A percentile compares a stretch with the other conserved stretches of the same genome.
Conservation (phyloP, 2,113 vertebrate genomes). For the Rhinoptilus africanus region DNA sequence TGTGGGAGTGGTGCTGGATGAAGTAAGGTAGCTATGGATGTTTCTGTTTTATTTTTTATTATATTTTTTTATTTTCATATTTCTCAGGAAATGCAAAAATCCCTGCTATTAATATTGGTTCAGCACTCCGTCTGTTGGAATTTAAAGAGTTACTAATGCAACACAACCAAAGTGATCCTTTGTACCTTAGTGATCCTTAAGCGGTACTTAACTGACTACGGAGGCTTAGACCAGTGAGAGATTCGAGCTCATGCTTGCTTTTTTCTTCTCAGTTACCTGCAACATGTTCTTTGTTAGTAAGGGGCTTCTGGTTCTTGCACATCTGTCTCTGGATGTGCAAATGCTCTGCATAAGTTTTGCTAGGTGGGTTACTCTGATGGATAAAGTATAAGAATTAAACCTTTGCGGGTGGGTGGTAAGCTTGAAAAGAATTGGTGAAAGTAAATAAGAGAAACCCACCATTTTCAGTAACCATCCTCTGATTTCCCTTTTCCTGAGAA, state of each 20-base stretch:
- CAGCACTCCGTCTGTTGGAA: background rate
- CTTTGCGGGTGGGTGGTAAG: background rate
- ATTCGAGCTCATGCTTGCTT: background rate
- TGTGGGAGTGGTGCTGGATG: background rate
- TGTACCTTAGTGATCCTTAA: too few species aligned
- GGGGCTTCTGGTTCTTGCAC: background rate
- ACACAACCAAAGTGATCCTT: background rate
- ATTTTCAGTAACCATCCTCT: background rate
- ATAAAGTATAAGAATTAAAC: background rate
- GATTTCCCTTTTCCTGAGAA: background rate
- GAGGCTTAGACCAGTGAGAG: background rate
- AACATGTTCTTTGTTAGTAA: background rate
- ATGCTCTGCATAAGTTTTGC: background rate
- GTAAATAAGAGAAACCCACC: background rate
- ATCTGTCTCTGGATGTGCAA: background rate
- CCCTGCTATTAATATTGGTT: background rate
- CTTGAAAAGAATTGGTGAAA: background rate
- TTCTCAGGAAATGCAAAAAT: background rate
- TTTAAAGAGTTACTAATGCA: background rate
- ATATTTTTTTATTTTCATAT: background rate
- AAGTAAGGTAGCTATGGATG: background rate
- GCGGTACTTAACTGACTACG: background rate
- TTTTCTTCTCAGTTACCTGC: background rate
- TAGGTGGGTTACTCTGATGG: background rate
- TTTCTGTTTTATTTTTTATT: background rate